These are phyloP conservation scores for Drosophila aff. DNA, from an alignment of 1,140 invertebrate genomes.

Conservation along the genomic window DNA sequence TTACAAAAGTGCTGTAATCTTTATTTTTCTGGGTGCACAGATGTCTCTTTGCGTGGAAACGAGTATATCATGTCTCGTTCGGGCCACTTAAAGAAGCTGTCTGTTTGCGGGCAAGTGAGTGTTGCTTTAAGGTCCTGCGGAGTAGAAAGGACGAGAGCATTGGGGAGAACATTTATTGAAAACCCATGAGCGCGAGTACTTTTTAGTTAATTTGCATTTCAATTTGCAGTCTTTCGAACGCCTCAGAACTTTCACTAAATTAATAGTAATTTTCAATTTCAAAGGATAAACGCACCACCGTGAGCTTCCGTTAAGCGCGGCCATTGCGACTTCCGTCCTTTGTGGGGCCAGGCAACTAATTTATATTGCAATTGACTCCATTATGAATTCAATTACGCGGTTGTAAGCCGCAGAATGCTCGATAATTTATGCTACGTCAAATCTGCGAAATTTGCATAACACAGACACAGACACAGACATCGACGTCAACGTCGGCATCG, in stretches of 20 bases:
- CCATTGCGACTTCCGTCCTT: slow-evolving; percentile 43
- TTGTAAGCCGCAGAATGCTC: slow-evolving; percentile 49
- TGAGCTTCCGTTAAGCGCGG: slow-evolving; percentile 26
- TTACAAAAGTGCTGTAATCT: not conserved
- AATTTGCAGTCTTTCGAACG: slow-evolving; percentile 23
- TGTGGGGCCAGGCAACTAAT: slow-evolving; percentile 27
- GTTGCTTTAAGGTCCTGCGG: not conserved
- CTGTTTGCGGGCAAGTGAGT: slow-evolving; percentile 23
- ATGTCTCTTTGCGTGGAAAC: slow-evolving; percentile 3
- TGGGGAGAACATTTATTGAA: slow-evolving; percentile 40
- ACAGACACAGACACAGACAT: slow-evolving; percentile 17
- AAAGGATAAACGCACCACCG: slow-evolving; percentile 11
- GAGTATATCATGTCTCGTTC: slow-evolving; percentile 16
- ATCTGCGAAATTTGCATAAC: slow-evolving; percentile 55
- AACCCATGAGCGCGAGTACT: slow-evolving; percentile 46
- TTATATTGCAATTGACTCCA: slow-evolving; percentile 61
- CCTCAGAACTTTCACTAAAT: slow-evolving; percentile 25
- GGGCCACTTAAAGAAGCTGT: slow-evolving; percentile 43
- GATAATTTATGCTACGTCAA: slow-evolving; percentile 55
- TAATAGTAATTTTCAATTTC: slow-evolving; percentile 32
- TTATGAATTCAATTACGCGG: slow-evolving; percentile 64
- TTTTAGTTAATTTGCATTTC: slow-evolving; percentile 52
- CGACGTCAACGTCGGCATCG: not conserved
- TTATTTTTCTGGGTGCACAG: slow-evolving; percentile 17
- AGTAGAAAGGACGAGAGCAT: not conserved